Base-by-base conservation (phyloP, 2,113 vertebrate species). In the Epinephelus fuscoguttatus region DNA sequence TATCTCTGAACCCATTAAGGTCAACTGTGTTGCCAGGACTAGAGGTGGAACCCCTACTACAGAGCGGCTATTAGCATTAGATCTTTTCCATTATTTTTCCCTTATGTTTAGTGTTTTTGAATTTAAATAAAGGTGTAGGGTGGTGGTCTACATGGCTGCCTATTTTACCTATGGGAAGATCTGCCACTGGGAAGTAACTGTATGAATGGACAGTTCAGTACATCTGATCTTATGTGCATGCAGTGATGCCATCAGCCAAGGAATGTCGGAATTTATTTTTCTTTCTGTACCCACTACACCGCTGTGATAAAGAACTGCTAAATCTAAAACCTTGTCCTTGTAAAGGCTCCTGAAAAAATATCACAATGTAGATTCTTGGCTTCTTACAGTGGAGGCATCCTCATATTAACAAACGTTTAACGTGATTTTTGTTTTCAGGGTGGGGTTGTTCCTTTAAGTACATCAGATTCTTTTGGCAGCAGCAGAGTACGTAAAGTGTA, bases 401-500 rank as follows among this genome's bases (percentile, higher is more conserved):
- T 81, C 63, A 50, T 70, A 82, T 86, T 82, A 78, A 87, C 78
- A 79, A 83, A 91, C 64, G 50, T 33, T 72, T 74, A 89, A 86
- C 80, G 74, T 70, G 75, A 87, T 92, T 92, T 84, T 85, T 88
- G 60, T 85, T 84, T 87, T 13, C 21, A 45, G 37, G 75, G 49
- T 59, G 21, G 40, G 70, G 59, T 70, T 30, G 59, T 50, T 80
- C 52, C 72, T 82, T 55, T 72, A 74, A 81, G 70, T 69, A 64
- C 79, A 86, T 75, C 61, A 61, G 83, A 78, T 78, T 82, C 47
- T 77, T 75, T 85, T 91, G 89, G 88, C 90, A 89, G 81, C 70
- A 27, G 84, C 79, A 47, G 76, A 88, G 82, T 86, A 92, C 91
- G 86, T 89, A 80, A 89, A 93, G 82, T 84, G 74, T 91, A 93